A percentile compares a stretch with the other conserved stretches of the same genome.
These are phyloP conservation scores for Alethe castanea DNA, from an alignment of 2,113 vertebrate genomes.

Conservation along the genomic window DNA sequence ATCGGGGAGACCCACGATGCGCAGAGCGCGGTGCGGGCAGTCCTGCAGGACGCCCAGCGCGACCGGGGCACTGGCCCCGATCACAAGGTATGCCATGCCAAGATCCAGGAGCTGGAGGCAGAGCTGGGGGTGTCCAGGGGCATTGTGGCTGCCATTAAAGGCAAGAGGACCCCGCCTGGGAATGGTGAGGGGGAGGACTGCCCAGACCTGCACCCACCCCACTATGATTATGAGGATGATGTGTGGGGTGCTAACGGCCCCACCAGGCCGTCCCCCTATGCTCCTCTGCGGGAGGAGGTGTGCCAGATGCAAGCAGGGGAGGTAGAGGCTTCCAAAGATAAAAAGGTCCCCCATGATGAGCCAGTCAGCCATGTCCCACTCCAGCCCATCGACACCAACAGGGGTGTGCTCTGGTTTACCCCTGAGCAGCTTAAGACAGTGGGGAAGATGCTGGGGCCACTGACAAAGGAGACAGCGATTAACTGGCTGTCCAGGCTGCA, in stretches of 20 bases:
- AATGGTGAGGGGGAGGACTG: slow-evolving; percentile 5
- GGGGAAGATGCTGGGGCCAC: slow-evolving; percentile 44
- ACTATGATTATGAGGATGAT: slow-evolving; percentile 54
- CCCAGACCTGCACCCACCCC: neutral
- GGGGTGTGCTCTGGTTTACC: slow-evolving; percentile 36
- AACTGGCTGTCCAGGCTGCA: slow-evolving; percentile 51
- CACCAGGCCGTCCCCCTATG: neutral
- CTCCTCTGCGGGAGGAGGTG: neutral
- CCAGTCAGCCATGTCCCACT: neutral
- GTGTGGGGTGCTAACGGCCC: slow-evolving; percentile 34
- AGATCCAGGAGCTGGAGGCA: slow-evolving; percentile 61
- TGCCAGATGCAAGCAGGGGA: neutral
- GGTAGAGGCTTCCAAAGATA: neutral
- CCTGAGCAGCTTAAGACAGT: slow-evolving; percentile 45
- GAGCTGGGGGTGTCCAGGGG: slow-evolving; percentile 57
- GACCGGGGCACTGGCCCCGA: neutral
- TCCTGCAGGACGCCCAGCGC: slow-evolving; percentile 53
- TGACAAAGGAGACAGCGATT: slow-evolving; percentile 44
- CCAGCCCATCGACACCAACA: slow-evolving; percentile 30
- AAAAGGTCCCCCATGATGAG: neutral
- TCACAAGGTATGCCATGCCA: slow-evolving; percentile 50
- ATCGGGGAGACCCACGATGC: slow-evolving; percentile 43
- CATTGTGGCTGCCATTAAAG: slow-evolving; percentile 54
- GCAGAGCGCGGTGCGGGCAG: slow-evolving; percentile 37
- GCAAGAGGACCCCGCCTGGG: neutral